phyloP scores from a whole-genome alignment of 2,797 vertebrate species.

The Lophius americanus region DNA sequence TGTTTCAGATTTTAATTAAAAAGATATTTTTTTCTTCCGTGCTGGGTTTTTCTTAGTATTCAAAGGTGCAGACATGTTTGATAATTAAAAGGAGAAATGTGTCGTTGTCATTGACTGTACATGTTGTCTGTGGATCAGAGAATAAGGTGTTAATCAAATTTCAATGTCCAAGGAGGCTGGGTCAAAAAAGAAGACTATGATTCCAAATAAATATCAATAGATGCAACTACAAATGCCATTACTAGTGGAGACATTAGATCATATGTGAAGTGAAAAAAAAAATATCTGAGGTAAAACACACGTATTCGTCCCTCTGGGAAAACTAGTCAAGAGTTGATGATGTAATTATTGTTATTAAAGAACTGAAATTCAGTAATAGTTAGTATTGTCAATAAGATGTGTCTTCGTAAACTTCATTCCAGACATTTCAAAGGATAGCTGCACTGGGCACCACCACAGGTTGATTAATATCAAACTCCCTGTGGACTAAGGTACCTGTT shows the following conservation, averaged over 20 bases:
- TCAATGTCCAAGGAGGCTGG: slow-evolving; percentile 29
- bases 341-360: slow-evolving; percentile 13
- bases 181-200: slow-evolving; percentile 18
- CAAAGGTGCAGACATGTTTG: slow-evolving; percentile 10
- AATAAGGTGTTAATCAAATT: slow-evolving; percentile 34
- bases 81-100: slow-evolving; percentile 40
- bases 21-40: slow-evolving; percentile 2
- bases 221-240: slow-evolving; percentile 56
- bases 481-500: slow-evolving; percentile 33
- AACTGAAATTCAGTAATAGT: slow-evolving; percentile 10
- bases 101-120: slow-evolving; percentile 5
- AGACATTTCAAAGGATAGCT: slow-evolving; percentile 51
- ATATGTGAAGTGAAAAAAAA: slow-evolving; percentile 41
- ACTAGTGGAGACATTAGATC: slow-evolving; percentile 54
- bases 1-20: slow-evolving; percentile 20
- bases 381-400: slow-evolving; percentile 8
- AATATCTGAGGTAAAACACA: slow-evolving; percentile 54
- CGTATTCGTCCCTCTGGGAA: slow-evolving; percentile 28
- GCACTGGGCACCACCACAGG: slow-evolving; percentile 7
- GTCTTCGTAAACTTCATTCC: slow-evolving; percentile 25
- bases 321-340: slow-evolving; percentile 23
- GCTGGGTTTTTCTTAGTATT: slow-evolving; percentile 11
- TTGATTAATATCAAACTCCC: slow-evolving; percentile 32
- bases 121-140: slow-evolving; percentile 25
- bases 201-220: slow-evolving; percentile 48